Evolutionary conservation across 2,888 invertebrate species (phyloP).

Genomic region (Scaptomyza reducta): DNA sequence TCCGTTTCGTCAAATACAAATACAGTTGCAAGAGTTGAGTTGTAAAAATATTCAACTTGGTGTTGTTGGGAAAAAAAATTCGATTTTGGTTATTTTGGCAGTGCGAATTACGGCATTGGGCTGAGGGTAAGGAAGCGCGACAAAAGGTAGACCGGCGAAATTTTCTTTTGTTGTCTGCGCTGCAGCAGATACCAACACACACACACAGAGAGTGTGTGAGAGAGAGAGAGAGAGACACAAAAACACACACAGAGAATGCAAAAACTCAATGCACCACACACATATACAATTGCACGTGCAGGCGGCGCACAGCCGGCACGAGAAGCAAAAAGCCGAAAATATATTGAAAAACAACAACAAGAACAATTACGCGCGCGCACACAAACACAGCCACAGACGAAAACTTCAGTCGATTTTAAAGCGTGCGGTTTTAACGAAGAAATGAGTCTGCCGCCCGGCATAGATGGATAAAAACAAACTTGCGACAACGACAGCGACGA

Average conservation of each 20-base stretch:
- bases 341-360: constrained; percentile 34
- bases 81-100: constrained; percentile 67
- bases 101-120: constrained; percentile 73
- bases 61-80: constrained; percentile 37
- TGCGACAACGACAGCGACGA: constrained; percentile 19
- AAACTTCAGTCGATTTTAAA: constrained; percentile 47
- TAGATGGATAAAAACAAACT: constrained; percentile 56
- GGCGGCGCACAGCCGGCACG: constrained; percentile 51
- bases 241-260: constrained; percentile 12
- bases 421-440: constrained; percentile 35
- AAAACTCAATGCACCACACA: constrained; percentile 29
- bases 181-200: constrained; percentile 36
- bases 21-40: constrained; percentile 32
- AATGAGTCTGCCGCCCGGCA: constrained; percentile 50
- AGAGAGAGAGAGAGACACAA: neutral
- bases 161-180: constrained; percentile 45
- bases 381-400: constrained; percentile 2
- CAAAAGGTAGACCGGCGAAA: constrained; percentile 48
- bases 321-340: constrained; percentile 31
- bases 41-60: constrained; percentile 45
- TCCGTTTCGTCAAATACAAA: constrained; percentile 29
- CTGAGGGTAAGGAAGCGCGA: constrained; percentile 36
- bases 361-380: constrained; percentile 56
- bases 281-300: constrained; percentile 26
- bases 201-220: constrained; percentile 4